Base-by-base conservation (phyloP, 1,140 invertebrate genomes). In the Archegozetes longisetosus region DNA sequence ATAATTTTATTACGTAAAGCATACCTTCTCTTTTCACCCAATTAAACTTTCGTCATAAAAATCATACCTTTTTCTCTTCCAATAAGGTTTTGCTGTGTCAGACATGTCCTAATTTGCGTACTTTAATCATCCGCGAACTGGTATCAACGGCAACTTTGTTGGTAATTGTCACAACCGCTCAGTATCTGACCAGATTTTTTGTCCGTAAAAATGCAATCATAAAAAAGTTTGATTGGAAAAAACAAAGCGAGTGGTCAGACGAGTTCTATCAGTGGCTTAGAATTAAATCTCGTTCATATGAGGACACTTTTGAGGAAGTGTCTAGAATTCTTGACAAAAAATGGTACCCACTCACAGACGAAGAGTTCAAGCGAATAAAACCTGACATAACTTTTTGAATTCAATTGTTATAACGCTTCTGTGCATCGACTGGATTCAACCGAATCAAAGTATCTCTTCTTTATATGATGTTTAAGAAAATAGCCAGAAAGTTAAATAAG, bases 61-160 rank as follows among this genome's bases (percentile, higher is more conserved):
- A n/a, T n/a, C n/a, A n/a, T n/a, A n/a, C n/a, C n/a, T n/a, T n/a
- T n/a, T n/a, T n/a, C n/a, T n/a, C n/a, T n/a, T n/a, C n/a, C n/a
- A n/a, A n/a, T n/a, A n/a, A 66, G 65, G 54, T 66, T n/a, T 32
- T 61, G 0, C n/a, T 65, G n/a, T 53, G 53, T 20, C 56, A 62
- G 12, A 48, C 25, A 23, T 64, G 63, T 58, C 75, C 74, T 22
- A 76, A 78, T 63, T 64, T 86, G n/a, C 73, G 78, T 53, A 83
- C 80, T 2, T 65, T 86, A 66, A 80, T 85, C 64, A 78, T 89
- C 20, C 76, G 83, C 3, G 85, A 89, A 67, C 75, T 83, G 67
- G 79, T 90, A 54, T 88, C 86, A 1, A 87, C 86, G 0, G 77
- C 82, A 0, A 88, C 85, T 1, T 74, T 87, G 14, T 69, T 90